Conservation (phyloP, 2,113 vertebrate species). For the Poeciliopsis turrubarensis region DNA sequence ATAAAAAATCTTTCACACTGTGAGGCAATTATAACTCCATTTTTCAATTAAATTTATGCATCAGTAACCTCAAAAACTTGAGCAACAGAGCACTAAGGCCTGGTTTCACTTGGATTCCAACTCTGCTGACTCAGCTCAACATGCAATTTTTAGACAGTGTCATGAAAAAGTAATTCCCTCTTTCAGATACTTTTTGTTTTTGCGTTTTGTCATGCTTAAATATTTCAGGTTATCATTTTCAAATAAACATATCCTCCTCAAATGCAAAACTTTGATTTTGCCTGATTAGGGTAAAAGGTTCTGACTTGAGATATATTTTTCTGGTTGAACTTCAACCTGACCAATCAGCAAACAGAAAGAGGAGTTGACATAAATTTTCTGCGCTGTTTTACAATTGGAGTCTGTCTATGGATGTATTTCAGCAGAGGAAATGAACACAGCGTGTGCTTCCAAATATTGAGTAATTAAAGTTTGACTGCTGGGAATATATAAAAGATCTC, state of each 20-base stretch:
- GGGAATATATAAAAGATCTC: no score
- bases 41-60: constrained; percentile 2
- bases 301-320: background rate
- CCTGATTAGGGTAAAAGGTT: background rate
- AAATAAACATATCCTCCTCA: background rate
- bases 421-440: no score
- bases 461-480: no score
- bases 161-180: background rate
- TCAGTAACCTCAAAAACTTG: background rate
- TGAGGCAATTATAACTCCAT: background rate
- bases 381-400: no score
- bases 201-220: no score
- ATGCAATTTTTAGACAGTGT: background rate
- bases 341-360: no score
- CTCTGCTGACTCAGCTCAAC: background rate
- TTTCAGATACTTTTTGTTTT: background rate
- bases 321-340: background rate
- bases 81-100: background rate
- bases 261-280: background rate
- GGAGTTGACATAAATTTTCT: no score
- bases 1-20: background rate
- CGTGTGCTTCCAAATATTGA: no score
- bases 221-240: background rate
- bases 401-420: no score
- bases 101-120: constrained; percentile 13